Evolutionary conservation across 2,797 vertebrate genomes (phyloP).

Genomic region (Chromis chromis): DNA sequence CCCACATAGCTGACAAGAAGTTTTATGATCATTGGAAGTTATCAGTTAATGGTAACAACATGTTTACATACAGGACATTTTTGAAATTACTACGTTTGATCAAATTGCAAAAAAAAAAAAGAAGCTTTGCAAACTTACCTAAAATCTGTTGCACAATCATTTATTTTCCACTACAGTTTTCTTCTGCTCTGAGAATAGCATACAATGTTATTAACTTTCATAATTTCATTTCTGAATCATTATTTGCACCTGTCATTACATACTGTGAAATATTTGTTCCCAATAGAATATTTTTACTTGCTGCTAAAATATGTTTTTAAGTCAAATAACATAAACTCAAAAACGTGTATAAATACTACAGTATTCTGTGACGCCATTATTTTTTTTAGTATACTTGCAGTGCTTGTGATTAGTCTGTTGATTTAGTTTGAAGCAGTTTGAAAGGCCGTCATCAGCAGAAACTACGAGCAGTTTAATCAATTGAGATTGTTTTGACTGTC

Average conservation of each 20-base stretch:
- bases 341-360: constrained; percentile 59
- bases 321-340: constrained; percentile 61
- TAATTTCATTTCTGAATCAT: constrained; percentile 62
- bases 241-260: constrained; percentile 77
- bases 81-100: constrained; percentile 48
- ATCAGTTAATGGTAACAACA: constrained; percentile 40
- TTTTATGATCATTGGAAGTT: constrained; percentile 38
- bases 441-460: constrained; percentile 52
- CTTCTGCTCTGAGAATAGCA: constrained; percentile 43
- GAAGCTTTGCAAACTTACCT: constrained; percentile 38
- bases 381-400: constrained; percentile 54
- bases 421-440: constrained; percentile 50
- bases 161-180: constrained; percentile 33
- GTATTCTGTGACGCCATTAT: constrained; percentile 64
- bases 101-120: constrained; percentile 31
- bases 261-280: constrained; percentile 84
- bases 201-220: constrained; percentile 47
- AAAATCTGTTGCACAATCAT: constrained; percentile 66
- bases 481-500: constrained; percentile 33
- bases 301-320: constrained; percentile 82
- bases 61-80: constrained; percentile 71
- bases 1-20: constrained; percentile 30
- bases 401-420: constrained; percentile 57
- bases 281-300: constrained; percentile 73
- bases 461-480: constrained; percentile 52